A percentile compares a stretch with the other conserved stretches of the same genome.
phyloP scores from a whole-genome alignment of 1,140 invertebrate genomes.

The Ephestia elutella region DNA sequence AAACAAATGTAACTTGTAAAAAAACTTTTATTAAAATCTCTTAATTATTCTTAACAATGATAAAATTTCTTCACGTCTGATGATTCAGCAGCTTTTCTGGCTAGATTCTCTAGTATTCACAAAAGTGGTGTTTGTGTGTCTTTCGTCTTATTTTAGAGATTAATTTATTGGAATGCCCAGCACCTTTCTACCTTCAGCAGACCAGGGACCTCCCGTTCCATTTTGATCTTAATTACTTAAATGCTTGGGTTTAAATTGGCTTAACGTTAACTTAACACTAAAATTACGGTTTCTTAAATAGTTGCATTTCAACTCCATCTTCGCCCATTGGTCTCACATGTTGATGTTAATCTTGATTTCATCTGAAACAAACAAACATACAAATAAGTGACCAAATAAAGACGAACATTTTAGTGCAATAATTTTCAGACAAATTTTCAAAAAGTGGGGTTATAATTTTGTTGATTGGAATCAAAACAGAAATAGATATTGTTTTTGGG shows the following conservation, averaged over 20 bases:
- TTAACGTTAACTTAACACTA: slow-evolving; percentile 60
- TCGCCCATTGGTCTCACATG: slow-evolving; percentile 43
- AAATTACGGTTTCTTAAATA: slow-evolving; percentile 66
- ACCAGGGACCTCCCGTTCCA: slow-evolving; percentile 10
- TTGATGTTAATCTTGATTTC: slow-evolving; percentile 30
- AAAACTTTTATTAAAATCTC: slow-evolving; percentile 50
- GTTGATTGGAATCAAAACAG: too few relatives aligned
- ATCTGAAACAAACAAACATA: slow-evolving; percentile 35
- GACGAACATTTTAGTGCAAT: too few relatives aligned
- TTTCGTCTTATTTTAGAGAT: slow-evolving; percentile 48
- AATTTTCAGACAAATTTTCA: too few relatives aligned
- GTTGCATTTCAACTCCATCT: slow-evolving; percentile 37
- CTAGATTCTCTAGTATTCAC: slow-evolving; percentile 19
- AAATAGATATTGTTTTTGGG: too few relatives aligned
- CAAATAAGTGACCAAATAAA: not conserved
- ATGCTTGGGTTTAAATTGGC: slow-evolving; percentile 53
- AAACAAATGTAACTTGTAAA: slow-evolving; percentile 27
- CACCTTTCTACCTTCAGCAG: slow-evolving; percentile 20
- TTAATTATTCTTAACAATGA: slow-evolving; percentile 47
- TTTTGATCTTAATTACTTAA: slow-evolving; percentile 35
- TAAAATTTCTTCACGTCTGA: slow-evolving; percentile 36
- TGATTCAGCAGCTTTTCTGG: slow-evolving; percentile 32
- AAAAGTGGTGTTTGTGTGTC: slow-evolving; percentile 31
- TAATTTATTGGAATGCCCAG: slow-evolving; percentile 61
- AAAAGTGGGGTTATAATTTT: too few relatives aligned